Evolutionary conservation across 2,113 vertebrate genomes (phyloP), one percentile per base, ranked within the genome.

Genomic region (Ploceus nigricollis): DNA sequence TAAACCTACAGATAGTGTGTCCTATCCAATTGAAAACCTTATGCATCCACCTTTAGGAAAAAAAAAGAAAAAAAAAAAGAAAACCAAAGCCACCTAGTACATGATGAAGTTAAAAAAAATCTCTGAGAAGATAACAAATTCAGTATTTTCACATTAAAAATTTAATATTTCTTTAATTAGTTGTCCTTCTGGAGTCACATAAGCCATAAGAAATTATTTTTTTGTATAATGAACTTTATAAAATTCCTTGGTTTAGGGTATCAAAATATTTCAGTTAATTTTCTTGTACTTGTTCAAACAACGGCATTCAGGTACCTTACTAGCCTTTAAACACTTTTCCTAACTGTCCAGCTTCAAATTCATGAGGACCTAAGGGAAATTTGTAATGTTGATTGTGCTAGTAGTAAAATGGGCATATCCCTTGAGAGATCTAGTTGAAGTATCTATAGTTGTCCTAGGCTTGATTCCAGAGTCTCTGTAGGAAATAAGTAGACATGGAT

Each of bases 291-390:
- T 58, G 11, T 45, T 71, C 78, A 3, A 82, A 37, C 61, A 83
- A 69, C 14, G 35, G 5, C 44, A 44, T 82, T 88, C 42, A 91
- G 27, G 15, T 91, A 31, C 37, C 60, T 94, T 37, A 73, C 11
- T 64, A 72, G 37, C 28, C 40, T 93, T 69, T 56, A 30, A 35
- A 70, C 8, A 61, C 16, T 35, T 64, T 18, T 56, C 19, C 27
- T 58, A 31, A 27, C 39, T 66, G 44, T 51, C 28, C 68, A 75
- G 15, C 53, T 96, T 88, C 35, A 87, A 84, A 89, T 90, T 47
- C 92, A 8, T 42, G 23, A 68, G 33, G 13, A 82, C 35, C 6
- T 68, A 75, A 58, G 13, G 22, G 15, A 92, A 92, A 85, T 56
- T n/a, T 37, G 18, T 33, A 19, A 15, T n/a, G 44, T 53, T 73